A percentile compares a stretch with the other conserved stretches of the same genome.
These are phyloP conservation scores for Diglossa brunneiventris DNA, from an alignment of 2,113 vertebrate species.

Conservation along the genomic window DNA sequence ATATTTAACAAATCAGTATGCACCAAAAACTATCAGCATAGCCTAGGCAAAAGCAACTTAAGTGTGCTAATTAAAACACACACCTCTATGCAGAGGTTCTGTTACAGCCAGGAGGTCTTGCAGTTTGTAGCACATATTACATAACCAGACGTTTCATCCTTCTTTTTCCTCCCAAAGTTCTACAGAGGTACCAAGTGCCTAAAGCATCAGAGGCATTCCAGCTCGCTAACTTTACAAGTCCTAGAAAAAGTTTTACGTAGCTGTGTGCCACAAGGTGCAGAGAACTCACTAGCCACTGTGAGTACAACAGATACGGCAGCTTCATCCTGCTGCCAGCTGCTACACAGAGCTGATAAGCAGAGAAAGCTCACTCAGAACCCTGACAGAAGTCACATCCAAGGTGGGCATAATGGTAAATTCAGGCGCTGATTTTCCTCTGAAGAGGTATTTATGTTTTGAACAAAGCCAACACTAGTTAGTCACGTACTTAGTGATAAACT, in stretches of 20 bases:
- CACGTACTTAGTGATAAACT: not conserved
- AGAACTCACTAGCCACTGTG: not conserved
- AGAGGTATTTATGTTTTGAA: not conserved
- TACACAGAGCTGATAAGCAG: not conserved
- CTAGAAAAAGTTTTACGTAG: not conserved
- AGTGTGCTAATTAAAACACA: not conserved
- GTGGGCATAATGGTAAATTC: rapidly evolving
- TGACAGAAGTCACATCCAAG: not conserved
- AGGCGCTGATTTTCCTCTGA: not conserved
- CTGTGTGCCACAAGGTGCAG: not conserved
- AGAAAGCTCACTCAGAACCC: not conserved
- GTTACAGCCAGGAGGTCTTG: not conserved
- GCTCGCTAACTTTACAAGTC: not conserved
- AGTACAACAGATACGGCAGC: not conserved
- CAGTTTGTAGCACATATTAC: not conserved
- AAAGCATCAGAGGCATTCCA: not conserved
- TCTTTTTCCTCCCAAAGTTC: not conserved
- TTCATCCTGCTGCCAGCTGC: not conserved
- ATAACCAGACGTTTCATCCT: not conserved
- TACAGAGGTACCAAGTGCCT: rapidly evolving
- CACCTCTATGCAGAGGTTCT: not conserved
- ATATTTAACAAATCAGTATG: not conserved
- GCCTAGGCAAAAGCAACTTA: not conserved
- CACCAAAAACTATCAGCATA: not conserved
- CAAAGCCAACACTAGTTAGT: not conserved